Percentiles rank a stretch among this genome's conserved stretches.
Evolutionary conservation across 1,140 invertebrate species (phyloP).

Genomic region (Atta cephalotes): DNA sequence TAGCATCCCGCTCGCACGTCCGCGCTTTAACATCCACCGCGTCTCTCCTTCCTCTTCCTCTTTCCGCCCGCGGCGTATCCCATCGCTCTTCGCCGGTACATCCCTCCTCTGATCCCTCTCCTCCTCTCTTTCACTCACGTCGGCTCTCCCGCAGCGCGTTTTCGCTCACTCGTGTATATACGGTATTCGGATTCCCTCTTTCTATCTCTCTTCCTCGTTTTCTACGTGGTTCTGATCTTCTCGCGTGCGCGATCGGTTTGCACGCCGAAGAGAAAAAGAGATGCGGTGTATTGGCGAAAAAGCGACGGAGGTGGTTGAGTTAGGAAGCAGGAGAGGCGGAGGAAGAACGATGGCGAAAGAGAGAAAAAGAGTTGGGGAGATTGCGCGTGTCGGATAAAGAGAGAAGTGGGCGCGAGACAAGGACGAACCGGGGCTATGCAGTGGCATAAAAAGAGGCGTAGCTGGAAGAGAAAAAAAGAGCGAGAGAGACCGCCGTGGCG

Average conservation of each 20-base stretch:
- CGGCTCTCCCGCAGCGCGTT: conserved; percentile 72
- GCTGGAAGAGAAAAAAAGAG: conserved; percentile 74
- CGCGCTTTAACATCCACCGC: conserved; percentile 64
- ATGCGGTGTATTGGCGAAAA: conserved; percentile 37
- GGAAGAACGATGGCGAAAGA: conserved; percentile 51
- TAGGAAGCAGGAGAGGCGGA: conserved; percentile 37
- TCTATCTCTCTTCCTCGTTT: conserved; percentile 61
- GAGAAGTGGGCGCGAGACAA: conserved; percentile 46
- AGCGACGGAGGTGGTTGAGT: conserved; percentile 54
- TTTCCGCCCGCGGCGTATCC: conserved; percentile 72
- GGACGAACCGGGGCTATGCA: conserved; percentile 66
- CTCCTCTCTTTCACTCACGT: conserved; percentile 38
- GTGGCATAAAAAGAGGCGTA: conserved; percentile 79
- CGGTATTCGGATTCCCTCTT: conserved; percentile 63
- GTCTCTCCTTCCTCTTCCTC: conserved; percentile 73
- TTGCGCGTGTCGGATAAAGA: conserved; percentile 55
- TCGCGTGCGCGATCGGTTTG: conserved; percentile 77
- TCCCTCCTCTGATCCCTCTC: conserved; percentile 46
- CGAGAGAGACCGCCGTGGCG: conserved; percentile 43
- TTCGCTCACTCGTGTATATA: conserved; percentile 51
- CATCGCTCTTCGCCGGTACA: conserved; percentile 68
- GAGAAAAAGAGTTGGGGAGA: conserved; percentile 57
- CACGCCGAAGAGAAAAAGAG: conserved; percentile 47
- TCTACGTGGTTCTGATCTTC: conserved; percentile 48
- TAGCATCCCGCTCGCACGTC: conserved; percentile 74